phyloP scores from a whole-genome alignment of 1,140 invertebrate genomes.

The Pogonognathellus flavescens region DNA sequence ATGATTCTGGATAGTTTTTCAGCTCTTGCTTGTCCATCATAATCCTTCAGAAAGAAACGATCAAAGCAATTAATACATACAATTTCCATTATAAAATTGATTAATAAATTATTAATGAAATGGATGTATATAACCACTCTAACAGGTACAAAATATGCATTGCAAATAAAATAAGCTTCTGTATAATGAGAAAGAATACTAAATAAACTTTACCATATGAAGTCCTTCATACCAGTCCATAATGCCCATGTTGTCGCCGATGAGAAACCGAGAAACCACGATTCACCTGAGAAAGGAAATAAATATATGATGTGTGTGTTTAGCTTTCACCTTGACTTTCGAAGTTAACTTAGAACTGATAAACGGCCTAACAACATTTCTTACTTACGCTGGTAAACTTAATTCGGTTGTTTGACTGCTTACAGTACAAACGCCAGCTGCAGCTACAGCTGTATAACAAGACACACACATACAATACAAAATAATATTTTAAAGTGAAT shows the following conservation, averaged over 20 bases:
- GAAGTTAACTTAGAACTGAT: too few species aligned
- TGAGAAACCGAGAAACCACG: not conserved
- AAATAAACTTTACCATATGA: conserved; percentile 62
- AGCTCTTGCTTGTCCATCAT: conserved; percentile 89
- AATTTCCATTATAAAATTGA: conserved; percentile 18
- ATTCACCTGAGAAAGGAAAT: not conserved
- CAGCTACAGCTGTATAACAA: too few species aligned
- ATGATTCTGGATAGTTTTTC: conserved; percentile 90
- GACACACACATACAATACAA: too few species aligned
- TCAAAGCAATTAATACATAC: not conserved
- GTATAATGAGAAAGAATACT: not conserved
- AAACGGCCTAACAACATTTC: not conserved
- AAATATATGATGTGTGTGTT: too few species aligned
- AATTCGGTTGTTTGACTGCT: too few species aligned
- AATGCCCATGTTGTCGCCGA: conserved; percentile 54
- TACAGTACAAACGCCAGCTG: too few species aligned
- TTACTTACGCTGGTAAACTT: not conserved
- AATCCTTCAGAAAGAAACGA: conserved; percentile 78
- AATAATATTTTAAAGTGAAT: too few species aligned
- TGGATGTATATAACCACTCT: too few species aligned
- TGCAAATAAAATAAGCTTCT: not conserved
- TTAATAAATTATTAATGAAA: too few species aligned
- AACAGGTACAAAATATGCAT: not conserved
- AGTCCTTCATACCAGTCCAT: conserved; percentile 62
- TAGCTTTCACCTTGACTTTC: too few species aligned